These are phyloP conservation scores for Drosophila nasuta DNA, from an alignment of 1,140 invertebrate genomes.

Conservation along the genomic window DNA sequence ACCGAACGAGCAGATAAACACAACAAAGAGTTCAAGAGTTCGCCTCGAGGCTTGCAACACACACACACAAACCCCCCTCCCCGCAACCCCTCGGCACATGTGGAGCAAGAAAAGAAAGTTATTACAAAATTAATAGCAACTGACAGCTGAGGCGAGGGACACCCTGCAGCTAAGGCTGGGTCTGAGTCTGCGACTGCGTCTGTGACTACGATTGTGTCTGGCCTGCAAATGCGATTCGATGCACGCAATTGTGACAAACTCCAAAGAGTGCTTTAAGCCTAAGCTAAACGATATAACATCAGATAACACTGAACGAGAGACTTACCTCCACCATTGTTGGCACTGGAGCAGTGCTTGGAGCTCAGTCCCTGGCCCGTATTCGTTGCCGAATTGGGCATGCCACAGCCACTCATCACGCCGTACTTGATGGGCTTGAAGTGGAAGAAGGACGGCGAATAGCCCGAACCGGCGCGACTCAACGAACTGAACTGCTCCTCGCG, in stretches of 20 bases:
- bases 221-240: slow-evolving; percentile 28
- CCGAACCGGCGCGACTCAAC: slow-evolving; percentile 90
- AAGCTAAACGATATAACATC: background rate
- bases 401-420: slow-evolving; percentile 87
- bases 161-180: slow-evolving; percentile 11
- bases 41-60: slow-evolving; percentile 37
- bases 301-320: slow-evolving; percentile 38
- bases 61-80: background rate
- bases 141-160: slow-evolving; percentile 59
- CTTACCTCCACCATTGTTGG: slow-evolving; percentile 88
- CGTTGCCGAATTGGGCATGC: slow-evolving; percentile 77
- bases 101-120: slow-evolving; percentile 80
- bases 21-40: slow-evolving; percentile 78
- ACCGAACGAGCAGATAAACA: slow-evolving; percentile 72
- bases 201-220: background rate
- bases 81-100: slow-evolving; percentile 28
- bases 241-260: slow-evolving; percentile 73
- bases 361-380: slow-evolving; percentile 81
- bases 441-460: slow-evolving; percentile 95
- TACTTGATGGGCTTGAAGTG: slow-evolving; percentile 94
- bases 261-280: background rate
- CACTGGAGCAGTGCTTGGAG: slow-evolving; percentile 85
- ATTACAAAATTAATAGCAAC: slow-evolving; percentile 73
- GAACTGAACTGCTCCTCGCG: slow-evolving; percentile 91
- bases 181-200: background rate